Evolutionary conservation across 1,140 invertebrate species (phyloP).

Genomic region (Samia ricini): DNA sequence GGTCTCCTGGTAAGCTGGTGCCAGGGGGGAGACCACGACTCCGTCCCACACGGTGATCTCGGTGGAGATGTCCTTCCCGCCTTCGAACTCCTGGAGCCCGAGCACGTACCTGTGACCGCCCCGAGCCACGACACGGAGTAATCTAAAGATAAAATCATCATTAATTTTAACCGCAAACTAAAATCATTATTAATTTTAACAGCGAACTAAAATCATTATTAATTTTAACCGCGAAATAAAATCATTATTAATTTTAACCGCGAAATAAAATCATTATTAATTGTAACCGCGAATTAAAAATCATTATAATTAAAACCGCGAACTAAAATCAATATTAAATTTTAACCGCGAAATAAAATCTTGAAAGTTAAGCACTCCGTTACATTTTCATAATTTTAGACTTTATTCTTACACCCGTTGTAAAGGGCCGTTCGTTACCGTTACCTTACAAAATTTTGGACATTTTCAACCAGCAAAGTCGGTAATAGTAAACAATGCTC

Average conservation of each 20-base stretch:
- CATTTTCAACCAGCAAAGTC: no score
- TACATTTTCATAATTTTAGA: no score
- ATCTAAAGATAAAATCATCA: conserved; percentile 28
- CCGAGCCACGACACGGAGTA: conserved; percentile 92
- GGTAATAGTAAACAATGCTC: no score
- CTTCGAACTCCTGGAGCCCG: conserved; percentile 83
- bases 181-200: neutral
- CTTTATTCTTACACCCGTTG: no score
- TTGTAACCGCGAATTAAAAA: neutral
- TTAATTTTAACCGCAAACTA: neutral
- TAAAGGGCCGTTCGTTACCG: no score
- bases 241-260: neutral
- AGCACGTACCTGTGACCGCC: conserved; percentile 95
- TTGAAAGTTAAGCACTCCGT: no score
- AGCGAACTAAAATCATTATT: neutral
- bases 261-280: neutral
- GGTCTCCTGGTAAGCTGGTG: conserved; percentile 89
- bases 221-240: neutral
- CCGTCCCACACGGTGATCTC: conserved; percentile 96
- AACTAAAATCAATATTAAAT: no score
- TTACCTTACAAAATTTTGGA: no score
- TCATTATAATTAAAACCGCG: neutral
- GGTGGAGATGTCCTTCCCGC: conserved; percentile 84
- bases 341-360: no score
- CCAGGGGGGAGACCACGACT: conserved; percentile 94